Evolutionary conservation across 2,113 vertebrate genomes (phyloP).

Genomic region (Hemichromis elongatus): DNA sequence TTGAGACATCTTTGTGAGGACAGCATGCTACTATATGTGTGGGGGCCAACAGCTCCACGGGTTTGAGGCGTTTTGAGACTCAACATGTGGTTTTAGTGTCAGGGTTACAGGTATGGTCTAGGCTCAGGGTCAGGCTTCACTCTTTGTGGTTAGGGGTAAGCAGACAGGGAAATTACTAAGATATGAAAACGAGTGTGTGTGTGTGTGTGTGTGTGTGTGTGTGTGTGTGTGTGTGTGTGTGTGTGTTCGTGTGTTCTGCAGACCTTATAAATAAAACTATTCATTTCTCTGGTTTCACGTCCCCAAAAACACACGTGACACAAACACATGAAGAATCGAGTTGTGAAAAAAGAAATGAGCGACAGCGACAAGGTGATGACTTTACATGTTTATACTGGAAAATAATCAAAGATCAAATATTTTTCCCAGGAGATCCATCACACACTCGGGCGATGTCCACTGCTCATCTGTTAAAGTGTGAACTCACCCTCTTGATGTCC

Average conservation of each 20-base stretch:
- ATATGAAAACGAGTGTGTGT: neutral
- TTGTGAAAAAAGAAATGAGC: neutral
- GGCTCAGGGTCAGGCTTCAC: neutral
- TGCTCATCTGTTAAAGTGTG: neutral
- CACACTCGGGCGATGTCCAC: neutral
- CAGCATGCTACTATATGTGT: fast-evolving
- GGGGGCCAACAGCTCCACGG: too few species aligned
- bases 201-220: neutral
- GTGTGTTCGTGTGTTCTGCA: too few species aligned
- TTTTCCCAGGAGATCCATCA: neutral
- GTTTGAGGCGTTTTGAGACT: neutral
- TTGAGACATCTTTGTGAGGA: neutral
- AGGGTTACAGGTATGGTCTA: neutral
- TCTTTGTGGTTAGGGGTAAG: neutral
- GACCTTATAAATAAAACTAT: too few species aligned
- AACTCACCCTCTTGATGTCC: slow-evolving; percentile 91
- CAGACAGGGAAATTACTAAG: fast-evolving
- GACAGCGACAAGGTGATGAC: too few species aligned
- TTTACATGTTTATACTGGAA: neutral
- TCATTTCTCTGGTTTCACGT: neutral
- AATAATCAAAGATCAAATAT: fast-evolving
- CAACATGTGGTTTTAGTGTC: fast-evolving
- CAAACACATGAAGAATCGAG: neutral
- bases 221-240: too few species aligned
- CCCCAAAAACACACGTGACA: neutral